These are phyloP conservation scores for Altica lythri DNA, from an alignment of 2,888 invertebrate species.

Conservation along the genomic window DNA sequence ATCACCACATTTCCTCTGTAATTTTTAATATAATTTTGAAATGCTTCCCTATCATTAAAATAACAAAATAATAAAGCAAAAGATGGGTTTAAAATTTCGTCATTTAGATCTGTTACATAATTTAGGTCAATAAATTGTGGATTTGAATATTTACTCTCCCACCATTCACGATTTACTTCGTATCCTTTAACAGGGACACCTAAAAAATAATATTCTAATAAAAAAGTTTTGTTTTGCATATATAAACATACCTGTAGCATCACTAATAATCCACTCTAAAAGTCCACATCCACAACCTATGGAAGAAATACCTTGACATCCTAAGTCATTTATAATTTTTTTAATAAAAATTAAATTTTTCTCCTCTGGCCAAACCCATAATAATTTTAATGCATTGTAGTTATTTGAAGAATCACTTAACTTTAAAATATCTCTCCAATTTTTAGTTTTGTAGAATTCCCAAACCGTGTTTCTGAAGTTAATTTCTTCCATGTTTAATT, in stretches of 20 bases:
- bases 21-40: constrained; percentile 67
- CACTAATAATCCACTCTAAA: constrained; percentile 77
- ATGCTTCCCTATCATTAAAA: constrained; percentile 75
- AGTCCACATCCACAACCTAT: constrained; percentile 81
- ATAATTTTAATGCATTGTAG: constrained; percentile 52
- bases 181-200: constrained; percentile 64
- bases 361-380: constrained; percentile 78
- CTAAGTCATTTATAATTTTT: constrained; percentile 55
- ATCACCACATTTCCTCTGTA: constrained; percentile 70
- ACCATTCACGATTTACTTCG: constrained; percentile 82
- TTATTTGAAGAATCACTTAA: constrained; percentile 60
- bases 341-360: constrained; percentile 66
- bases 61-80: constrained; percentile 79
- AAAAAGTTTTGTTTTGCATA: neutral
- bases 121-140: constrained; percentile 71
- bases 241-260: constrained; percentile 64
- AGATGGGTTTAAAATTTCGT: constrained; percentile 43
- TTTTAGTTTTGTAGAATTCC: constrained; percentile 55
- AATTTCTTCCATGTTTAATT: constrained; percentile 17
- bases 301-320: constrained; percentile 64
- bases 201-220: constrained; percentile 25
- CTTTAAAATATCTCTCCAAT: constrained; percentile 58
- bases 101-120: constrained; percentile 54
- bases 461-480: constrained; percentile 54
- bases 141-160: constrained; percentile 76